Percentiles rank a stretch among this genome's conserved stretches.
Evolutionary conservation across 2,113 vertebrate genomes (phyloP).

Genomic region (Brachionichthys hirsutus): DNA sequence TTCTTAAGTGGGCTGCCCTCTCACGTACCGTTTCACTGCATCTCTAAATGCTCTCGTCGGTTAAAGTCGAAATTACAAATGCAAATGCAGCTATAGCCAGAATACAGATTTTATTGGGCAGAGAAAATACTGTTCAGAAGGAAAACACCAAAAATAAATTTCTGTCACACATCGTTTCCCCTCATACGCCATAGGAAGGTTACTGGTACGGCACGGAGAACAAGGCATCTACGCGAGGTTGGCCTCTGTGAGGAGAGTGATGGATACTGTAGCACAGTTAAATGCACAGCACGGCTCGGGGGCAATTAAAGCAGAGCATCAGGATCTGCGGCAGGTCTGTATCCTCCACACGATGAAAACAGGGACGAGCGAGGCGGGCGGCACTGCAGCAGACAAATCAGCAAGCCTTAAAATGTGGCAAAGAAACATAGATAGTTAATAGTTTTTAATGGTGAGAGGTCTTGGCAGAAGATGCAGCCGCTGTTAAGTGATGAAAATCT

Average conservation of each 20-base stretch:
- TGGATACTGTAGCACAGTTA: conserved; percentile 29
- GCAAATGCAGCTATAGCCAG: conserved; percentile 65
- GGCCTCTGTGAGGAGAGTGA: conserved; percentile 18
- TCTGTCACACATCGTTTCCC: conserved; percentile 61
- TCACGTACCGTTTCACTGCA: background rate
- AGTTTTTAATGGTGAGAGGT: conserved; percentile 24
- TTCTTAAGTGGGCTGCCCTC: conserved; percentile 8
- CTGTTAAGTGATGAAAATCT: conserved; percentile 31
- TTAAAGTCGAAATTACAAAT: conserved; percentile 9
- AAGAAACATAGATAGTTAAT: conserved; percentile 21
- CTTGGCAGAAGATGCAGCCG: conserved; percentile 45
- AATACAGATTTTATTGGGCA: conserved; percentile 80
- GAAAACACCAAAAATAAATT: conserved; percentile 76
- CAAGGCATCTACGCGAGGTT: conserved; percentile 30
- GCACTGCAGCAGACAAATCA: conserved; percentile 32
- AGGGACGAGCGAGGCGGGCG: conserved; percentile 36
- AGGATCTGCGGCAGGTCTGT: conserved; percentile 29
- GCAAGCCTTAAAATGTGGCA: conserved; percentile 31
- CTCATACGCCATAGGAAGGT: conserved; percentile 46
- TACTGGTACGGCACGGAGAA: conserved; percentile 55
- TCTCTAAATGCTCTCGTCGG: conserved; percentile 3
- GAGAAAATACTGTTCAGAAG: conserved; percentile 79
- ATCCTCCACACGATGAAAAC: conserved; percentile 31
- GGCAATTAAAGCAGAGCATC: conserved; percentile 34
- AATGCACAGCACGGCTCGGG: conserved; percentile 33